These are phyloP conservation scores for Pandemis cinnamomeana DNA, from an alignment of 2,888 invertebrate species.

Conservation along the genomic window DNA sequence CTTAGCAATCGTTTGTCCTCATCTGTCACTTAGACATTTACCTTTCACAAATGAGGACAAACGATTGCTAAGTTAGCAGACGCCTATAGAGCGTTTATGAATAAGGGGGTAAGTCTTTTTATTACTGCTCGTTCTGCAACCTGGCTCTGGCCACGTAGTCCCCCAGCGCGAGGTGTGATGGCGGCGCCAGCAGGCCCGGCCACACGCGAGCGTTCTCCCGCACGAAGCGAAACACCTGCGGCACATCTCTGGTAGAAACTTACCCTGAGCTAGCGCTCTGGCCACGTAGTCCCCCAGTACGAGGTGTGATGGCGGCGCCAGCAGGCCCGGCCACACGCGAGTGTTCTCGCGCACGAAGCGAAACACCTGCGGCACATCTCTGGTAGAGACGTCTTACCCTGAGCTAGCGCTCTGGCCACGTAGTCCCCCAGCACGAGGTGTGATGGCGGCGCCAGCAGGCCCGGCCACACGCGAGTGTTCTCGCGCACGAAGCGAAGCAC, in stretches of 20 bases:
- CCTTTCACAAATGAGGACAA: no score
- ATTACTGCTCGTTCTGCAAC: no score
- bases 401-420: slow-evolving; percentile 69
- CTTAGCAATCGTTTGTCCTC: no score
- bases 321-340: slow-evolving; percentile 64
- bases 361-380: slow-evolving; percentile 70
- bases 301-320: slow-evolving; percentile 52
- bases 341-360: slow-evolving; percentile 72
- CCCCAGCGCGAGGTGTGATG: slow-evolving; percentile 60
- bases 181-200: slow-evolving; percentile 56
- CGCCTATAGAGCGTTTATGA: no score
- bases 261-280: slow-evolving; percentile 74
- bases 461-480: slow-evolving; percentile 68
- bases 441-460: slow-evolving; percentile 49
- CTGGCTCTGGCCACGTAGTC: slow-evolving; percentile 63
- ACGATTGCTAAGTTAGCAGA: no score
- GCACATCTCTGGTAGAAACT: slow-evolving; percentile 55
- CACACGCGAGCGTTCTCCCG: slow-evolving; percentile 67
- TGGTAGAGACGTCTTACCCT: slow-evolving; percentile 56
- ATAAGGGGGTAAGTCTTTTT: no score
- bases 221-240: slow-evolving; percentile 72
- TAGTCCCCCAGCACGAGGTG: slow-evolving; percentile 68
- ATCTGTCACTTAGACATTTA: no score
- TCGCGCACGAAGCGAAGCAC: slow-evolving; percentile 73
- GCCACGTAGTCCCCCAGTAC: slow-evolving; percentile 71